These are phyloP conservation scores for Drosophila monieri DNA, from an alignment of 2,888 invertebrate genomes.

Conservation along the genomic window DNA sequence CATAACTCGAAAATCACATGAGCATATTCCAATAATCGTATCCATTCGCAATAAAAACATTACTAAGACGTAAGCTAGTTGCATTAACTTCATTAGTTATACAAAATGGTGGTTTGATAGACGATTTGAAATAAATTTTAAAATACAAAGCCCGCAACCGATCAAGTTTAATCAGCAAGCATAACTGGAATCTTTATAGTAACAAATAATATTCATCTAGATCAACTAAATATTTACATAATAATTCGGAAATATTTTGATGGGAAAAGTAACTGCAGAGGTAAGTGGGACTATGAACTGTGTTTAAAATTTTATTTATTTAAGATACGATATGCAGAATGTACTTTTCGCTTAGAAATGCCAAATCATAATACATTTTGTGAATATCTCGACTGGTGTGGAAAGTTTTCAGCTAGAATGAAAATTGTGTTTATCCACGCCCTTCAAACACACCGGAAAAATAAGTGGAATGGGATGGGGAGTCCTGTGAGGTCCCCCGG, in stretches of 20 bases:
- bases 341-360: too few relatives aligned
- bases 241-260: slow-evolving; percentile 52
- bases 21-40: slow-evolving; percentile 51
- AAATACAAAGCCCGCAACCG: slow-evolving; percentile 13
- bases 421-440: slow-evolving; percentile 24
- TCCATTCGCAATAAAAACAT: slow-evolving; percentile 37
- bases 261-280: slow-evolving; percentile 19
- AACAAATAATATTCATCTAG: slow-evolving; percentile 53
- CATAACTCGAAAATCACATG: slow-evolving; percentile 50
- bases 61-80: slow-evolving; percentile 46
- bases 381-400: background rate
- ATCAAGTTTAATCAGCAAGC: slow-evolving; percentile 27
- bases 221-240: slow-evolving; percentile 58
- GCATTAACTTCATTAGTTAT: slow-evolving; percentile 46
- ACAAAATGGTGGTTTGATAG: slow-evolving; percentile 58
- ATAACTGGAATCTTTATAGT: slow-evolving; percentile 62
- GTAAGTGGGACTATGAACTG: background rate
- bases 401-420: background rate
- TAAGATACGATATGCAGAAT: too few relatives aligned
- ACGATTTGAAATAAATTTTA: slow-evolving; percentile 40
- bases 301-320: too few relatives aligned
- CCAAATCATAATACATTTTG: background rate
- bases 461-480: slow-evolving; percentile 9
- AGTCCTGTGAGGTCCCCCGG: slow-evolving; percentile 3
- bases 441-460: slow-evolving; percentile 25